Conservation (phyloP, 2,888 invertebrate genomes). For the Onthophagus sagittarius region DNA sequence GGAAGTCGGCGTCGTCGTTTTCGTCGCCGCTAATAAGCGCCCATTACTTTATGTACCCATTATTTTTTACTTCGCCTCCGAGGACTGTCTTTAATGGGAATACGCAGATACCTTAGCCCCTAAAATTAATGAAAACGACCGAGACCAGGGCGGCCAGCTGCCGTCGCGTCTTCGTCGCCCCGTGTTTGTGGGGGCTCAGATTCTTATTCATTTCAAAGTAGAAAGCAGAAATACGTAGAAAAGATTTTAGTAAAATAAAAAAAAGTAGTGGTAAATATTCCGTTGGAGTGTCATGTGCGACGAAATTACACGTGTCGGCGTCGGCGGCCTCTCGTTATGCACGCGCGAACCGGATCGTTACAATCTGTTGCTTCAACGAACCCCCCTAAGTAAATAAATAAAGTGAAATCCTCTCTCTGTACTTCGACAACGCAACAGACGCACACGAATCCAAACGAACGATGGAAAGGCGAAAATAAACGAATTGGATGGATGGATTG, state of each 20-base stretch:
- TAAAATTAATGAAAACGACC: neutral
- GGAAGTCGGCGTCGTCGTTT: neutral
- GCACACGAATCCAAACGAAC: neutral
- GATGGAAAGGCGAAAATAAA: constrained; percentile 2
- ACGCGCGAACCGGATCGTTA: neutral
- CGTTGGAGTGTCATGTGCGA: neutral
- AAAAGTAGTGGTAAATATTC: neutral
- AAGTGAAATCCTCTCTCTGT: constrained; percentile 1
- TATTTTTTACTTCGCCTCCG: neutral
- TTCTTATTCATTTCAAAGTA: neutral
- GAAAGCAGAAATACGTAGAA: neutral
- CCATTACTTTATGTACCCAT: neutral
- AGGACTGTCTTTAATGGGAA: neutral
- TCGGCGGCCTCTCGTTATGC: neutral
- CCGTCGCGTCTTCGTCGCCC: neutral
- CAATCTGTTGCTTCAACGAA: constrained; percentile 1
- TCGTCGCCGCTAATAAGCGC: neutral
- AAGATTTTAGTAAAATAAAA: neutral
- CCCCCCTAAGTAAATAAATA: constrained; percentile 11
- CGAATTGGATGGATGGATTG: no score
- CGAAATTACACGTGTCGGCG: neutral
- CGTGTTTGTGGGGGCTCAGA: neutral
- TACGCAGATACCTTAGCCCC: neutral
- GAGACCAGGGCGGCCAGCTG: neutral
- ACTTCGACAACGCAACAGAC: neutral